Evolutionary conservation across 2,113 vertebrate species (phyloP).

Genomic region (Phoenicopterus ruber): DNA sequence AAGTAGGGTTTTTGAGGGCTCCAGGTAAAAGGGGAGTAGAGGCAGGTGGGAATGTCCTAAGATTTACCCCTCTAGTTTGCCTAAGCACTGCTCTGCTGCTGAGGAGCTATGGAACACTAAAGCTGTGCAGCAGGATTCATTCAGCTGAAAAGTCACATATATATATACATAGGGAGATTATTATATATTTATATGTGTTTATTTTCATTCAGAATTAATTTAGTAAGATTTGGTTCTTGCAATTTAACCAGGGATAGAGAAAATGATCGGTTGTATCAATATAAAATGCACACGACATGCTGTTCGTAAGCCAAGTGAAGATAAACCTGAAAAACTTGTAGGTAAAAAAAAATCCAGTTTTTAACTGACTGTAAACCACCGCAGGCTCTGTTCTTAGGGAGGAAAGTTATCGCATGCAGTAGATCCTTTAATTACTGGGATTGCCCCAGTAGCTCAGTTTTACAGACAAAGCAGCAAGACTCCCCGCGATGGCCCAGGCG

Average conservation of each 20-base stretch:
- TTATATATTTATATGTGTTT: not conserved
- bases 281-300: fast-evolving
- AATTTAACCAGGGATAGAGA: fast-evolving
- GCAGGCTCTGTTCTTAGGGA: not conserved
- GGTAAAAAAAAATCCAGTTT: not conserved
- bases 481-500: fast-evolving
- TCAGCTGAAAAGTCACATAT: not conserved
- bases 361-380: not conserved
- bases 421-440: not conserved
- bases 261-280: fast-evolving
- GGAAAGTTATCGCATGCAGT: not conserved
- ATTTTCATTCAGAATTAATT: not conserved
- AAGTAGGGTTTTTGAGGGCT: not conserved
- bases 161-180: too few relatives aligned
- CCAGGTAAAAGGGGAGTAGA: not conserved
- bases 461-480: not conserved
- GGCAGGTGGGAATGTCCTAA: not conserved
- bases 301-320: not conserved
- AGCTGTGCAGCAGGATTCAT: not conserved
- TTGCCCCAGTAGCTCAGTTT: not conserved
- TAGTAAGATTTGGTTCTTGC: not conserved
- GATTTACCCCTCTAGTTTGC: not conserved
- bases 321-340: not conserved
- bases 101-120: not conserved
- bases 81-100: not conserved